These are phyloP conservation scores for Amblyopsis hoosieri DNA, from an alignment of 2,797 vertebrate genomes.

Conservation along the genomic window DNA sequence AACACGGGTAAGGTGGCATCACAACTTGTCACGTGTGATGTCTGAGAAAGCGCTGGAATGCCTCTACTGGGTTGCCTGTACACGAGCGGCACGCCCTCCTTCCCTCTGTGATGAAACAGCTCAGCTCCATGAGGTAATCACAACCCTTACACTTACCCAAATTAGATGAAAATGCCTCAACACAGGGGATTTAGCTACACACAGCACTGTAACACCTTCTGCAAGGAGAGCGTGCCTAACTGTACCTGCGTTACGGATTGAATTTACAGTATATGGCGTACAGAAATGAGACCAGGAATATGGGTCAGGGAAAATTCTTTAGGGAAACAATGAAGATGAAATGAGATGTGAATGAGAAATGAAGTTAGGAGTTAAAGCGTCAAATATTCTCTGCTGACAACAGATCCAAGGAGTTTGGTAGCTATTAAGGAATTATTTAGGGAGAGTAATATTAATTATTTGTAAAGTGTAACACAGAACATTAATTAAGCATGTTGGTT, in stretches of 20 bases:
- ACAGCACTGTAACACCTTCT: constrained; percentile 45
- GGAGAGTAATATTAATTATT: constrained; percentile 46
- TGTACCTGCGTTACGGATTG: constrained; percentile 55
- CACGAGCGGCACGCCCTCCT: background rate
- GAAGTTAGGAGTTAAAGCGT: constrained; percentile 54
- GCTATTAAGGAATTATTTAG: constrained; percentile 78
- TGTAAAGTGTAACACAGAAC: constrained; percentile 66
- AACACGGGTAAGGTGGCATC: constrained; percentile 71
- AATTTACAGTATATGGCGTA: constrained; percentile 54
- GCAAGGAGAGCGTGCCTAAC: constrained; percentile 63
- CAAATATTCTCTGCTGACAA: constrained; percentile 74
- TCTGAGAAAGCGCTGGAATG: constrained; percentile 60
- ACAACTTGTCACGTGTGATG: constrained; percentile 75
- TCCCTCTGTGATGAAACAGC: constrained; percentile 65
- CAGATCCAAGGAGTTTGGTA: constrained; percentile 76
- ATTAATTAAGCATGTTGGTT: constrained; percentile 79
- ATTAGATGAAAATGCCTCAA: constrained; percentile 75
- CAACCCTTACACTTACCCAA: constrained; percentile 57
- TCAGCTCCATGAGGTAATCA: constrained; percentile 69
- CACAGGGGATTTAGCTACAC: constrained; percentile 69
- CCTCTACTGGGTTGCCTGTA: constrained; percentile 37
- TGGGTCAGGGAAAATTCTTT: constrained; percentile 80
- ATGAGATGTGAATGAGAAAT: constrained; percentile 50
- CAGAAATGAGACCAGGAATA: constrained; percentile 77
- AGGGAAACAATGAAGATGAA: constrained; percentile 28